Conservation (phyloP, 2,113 vertebrate genomes). For the Pedionomus torquatus region DNA sequence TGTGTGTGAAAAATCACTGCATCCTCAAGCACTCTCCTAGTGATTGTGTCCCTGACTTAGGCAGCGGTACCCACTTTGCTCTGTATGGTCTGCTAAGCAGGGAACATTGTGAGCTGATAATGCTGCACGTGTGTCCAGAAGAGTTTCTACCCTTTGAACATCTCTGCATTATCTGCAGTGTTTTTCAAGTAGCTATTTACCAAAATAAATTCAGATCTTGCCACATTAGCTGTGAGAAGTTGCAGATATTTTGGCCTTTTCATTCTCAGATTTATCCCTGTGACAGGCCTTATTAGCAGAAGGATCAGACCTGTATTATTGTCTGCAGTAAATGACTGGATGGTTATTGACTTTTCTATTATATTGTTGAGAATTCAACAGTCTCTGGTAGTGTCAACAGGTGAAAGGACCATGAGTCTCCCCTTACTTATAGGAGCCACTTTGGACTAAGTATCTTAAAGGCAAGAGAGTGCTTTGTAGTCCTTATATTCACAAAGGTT, state of each 20-base stretch:
- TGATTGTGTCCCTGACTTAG: neutral
- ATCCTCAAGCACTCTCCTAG: neutral
- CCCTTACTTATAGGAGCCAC: neutral
- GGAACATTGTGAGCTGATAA: neutral
- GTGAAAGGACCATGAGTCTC: neutral
- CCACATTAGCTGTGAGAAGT: neutral
- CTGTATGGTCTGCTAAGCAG: neutral
- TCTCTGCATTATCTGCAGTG: neutral
- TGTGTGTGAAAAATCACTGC: neutral
- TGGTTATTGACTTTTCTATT: neutral
- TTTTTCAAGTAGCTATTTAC: neutral
- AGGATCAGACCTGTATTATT: neutral
- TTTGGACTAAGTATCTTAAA: neutral
- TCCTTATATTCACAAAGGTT: neutral
- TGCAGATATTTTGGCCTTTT: neutral
- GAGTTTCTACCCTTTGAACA: neutral
- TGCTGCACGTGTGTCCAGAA: neutral
- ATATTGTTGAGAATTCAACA: neutral
- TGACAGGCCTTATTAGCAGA: neutral
- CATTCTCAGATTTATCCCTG: neutral
- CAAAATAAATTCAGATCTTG: neutral
- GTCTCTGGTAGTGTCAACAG: neutral
- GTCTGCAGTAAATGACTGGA: neutral
- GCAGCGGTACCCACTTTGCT: neutral
- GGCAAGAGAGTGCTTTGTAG: neutral